Base-by-base conservation (phyloP, 2,888 invertebrate species). In the Tetranychus truncatus region DNA sequence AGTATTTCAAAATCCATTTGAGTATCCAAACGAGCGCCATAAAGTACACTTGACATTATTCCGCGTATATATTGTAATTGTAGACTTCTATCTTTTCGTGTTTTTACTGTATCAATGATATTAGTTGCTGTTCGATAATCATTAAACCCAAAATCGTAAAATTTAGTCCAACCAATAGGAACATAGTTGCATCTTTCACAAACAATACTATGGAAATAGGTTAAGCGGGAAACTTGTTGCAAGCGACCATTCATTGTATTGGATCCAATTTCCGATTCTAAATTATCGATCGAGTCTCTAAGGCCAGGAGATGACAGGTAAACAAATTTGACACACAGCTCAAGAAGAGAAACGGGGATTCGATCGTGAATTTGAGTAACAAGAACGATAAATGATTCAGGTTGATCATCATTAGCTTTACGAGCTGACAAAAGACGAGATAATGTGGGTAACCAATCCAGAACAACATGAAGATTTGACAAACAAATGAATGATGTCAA, bases 91-190 rank as follows among this genome's bases (percentile, higher is more conserved):
- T 75, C 74, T 73, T 75, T 73, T 0, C 65, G 24, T 6, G 18
- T 18, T 6, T 45, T 11, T 15, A 76, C 24, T 20, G 46, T 75
- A 24, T 86, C 86, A 74, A 87, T 85, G 69, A 89, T 84, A 77
- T 88, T 88, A 66, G 88, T 85, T 0, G 89, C 90, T 6, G 91
- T 89, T 74, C 88, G 86, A 1, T 92, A 84, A 82, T 94, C 94
- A 0, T 89, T 86, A 79, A 89, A 88, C 74, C 89, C 89, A 83
- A 94, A 94, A 81, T 94, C 92, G 83, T 95, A 94, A 81, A 88
- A 88, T 81, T 89, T 91, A 1, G 89, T 89, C 93, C 93, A 94
- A 0, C 92, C 91, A 85, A 92, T 91, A 1, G 95, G 95, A 79
- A 95, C 91, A 82, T 89, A 97, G 74, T 89, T 91, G 76, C 96